A percentile compares a stretch with the other conserved stretches of the same genome.
phyloP scores from a whole-genome alignment of 2,888 invertebrate species.

The Oeneis ivallda region DNA sequence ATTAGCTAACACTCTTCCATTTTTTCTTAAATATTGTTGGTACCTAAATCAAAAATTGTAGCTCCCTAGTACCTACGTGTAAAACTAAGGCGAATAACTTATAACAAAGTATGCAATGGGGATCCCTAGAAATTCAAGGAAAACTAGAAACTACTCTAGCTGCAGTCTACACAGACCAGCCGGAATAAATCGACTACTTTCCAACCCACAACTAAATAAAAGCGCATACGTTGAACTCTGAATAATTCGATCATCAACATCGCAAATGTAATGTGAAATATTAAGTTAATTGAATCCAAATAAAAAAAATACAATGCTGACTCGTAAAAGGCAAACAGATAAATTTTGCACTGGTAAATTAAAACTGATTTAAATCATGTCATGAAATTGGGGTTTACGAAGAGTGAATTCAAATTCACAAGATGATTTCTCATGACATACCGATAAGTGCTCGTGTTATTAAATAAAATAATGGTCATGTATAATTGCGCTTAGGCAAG shows the following conservation, averaged over 20 bases:
- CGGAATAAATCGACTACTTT: background rate
- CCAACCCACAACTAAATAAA: background rate
- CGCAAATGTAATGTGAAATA: too few species aligned
- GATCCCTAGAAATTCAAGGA: background rate
- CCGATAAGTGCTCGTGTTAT: conserved; percentile 64
- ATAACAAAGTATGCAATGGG: background rate
- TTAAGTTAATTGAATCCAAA: too few species aligned
- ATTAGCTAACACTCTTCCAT: too few species aligned
- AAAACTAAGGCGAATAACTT: background rate
- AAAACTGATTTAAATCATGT: background rate
- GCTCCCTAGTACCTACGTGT: background rate
- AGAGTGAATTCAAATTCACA: conserved; percentile 17
- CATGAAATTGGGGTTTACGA: background rate
- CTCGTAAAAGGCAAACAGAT: too few species aligned
- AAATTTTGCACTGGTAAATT: too few species aligned
- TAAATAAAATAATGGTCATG: conserved; percentile 69
- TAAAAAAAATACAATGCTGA: too few species aligned
- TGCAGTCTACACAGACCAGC: background rate
- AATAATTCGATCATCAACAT: too few species aligned
- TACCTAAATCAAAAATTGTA: too few species aligned
- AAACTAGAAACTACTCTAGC: background rate
- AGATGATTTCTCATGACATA: conserved; percentile 45
- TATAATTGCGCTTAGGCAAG: conserved; percentile 71
- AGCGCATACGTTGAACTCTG: too few species aligned
- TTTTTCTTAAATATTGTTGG: too few species aligned